Conservation (phyloP, 2,113 vertebrate species). For the Mesembrinibis cayennensis region DNA sequence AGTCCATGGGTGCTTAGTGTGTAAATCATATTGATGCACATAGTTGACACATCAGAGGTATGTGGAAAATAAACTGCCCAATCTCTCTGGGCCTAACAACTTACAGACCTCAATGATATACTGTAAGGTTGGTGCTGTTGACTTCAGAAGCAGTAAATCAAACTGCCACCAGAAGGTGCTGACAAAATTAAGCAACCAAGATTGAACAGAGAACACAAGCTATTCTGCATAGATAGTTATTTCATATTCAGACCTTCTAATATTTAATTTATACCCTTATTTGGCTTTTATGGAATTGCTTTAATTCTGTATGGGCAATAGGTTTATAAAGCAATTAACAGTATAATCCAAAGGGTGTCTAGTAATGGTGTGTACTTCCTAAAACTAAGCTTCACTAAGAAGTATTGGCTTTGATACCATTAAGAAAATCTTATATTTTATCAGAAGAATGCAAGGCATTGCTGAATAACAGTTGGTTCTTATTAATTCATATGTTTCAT, state of each 20-base stretch:
- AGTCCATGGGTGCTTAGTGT: background rate
- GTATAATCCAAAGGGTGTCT: background rate
- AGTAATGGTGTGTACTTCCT: background rate
- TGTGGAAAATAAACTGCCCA: conserved; percentile 51
- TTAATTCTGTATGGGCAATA: conserved; percentile 20
- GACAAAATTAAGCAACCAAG: conserved; percentile 31
- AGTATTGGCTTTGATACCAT: background rate
- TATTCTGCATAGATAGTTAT: conserved; percentile 23
- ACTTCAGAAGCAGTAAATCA: conserved; percentile 35
- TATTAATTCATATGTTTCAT: background rate
- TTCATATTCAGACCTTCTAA: conserved; percentile 19
- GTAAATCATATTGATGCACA: conserved; percentile 4
- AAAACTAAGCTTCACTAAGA: background rate
- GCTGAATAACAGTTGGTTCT: background rate
- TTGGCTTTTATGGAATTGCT: conserved; percentile 41
- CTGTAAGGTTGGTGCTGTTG: conserved; percentile 17
- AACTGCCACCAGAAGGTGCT: conserved; percentile 15
- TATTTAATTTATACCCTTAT: conserved; percentile 59
- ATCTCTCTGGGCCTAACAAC: conserved; percentile 31
- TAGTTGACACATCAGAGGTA: background rate
- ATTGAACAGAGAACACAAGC: conserved; percentile 46
- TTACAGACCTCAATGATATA: conserved; percentile 43
- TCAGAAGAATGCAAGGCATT: background rate
- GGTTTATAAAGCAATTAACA: conserved; percentile 55
- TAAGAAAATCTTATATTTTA: background rate